Evolutionary conservation across 1,140 invertebrate genomes (phyloP).

Genomic region (Atta texana): DNA sequence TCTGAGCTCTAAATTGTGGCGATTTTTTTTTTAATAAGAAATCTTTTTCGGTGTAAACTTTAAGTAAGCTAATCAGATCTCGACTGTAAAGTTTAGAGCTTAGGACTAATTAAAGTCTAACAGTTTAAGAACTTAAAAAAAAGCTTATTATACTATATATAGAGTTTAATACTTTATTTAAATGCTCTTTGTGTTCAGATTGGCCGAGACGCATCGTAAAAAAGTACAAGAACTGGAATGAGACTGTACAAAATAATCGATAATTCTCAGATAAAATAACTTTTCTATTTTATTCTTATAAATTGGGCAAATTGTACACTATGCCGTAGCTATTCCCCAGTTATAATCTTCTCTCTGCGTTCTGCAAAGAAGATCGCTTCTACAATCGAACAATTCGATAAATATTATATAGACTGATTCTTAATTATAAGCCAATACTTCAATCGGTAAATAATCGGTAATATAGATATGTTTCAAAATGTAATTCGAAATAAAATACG

Average conservation of each 20-base stretch:
- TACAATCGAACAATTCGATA: constrained; percentile 71
- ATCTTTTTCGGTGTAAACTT: too few relatives aligned
- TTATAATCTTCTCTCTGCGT: not conserved
- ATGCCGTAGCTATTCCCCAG: not conserved
- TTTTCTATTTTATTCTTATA: not conserved
- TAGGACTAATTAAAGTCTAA: too few relatives aligned
- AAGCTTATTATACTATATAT: not conserved
- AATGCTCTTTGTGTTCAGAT: constrained; percentile 79
- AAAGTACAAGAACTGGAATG: constrained; percentile 92
- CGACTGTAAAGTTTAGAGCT: not conserved
- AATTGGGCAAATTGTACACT: not conserved
- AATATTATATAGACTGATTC: constrained; percentile 67
- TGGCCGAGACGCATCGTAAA: constrained; percentile 91
- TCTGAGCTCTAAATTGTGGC: too few relatives aligned
- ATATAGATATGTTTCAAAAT: constrained; percentile 16
- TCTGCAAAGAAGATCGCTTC: constrained; percentile 37
- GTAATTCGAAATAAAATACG: constrained; percentile 8
- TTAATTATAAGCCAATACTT: constrained; percentile 31
- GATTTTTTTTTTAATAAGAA: too few relatives aligned
- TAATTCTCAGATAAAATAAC: constrained; percentile 1
- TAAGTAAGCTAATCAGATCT: not conserved
- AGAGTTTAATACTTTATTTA: constrained; percentile 3
- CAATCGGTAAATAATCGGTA: constrained; percentile 24
- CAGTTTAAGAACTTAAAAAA: not conserved
- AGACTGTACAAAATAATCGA: constrained; percentile 11